Evolutionary conservation across 2,797 vertebrate genomes (phyloP), one percentile per base, ranked within the genome.

Genomic region (Aeoliscus strigatus): DNA sequence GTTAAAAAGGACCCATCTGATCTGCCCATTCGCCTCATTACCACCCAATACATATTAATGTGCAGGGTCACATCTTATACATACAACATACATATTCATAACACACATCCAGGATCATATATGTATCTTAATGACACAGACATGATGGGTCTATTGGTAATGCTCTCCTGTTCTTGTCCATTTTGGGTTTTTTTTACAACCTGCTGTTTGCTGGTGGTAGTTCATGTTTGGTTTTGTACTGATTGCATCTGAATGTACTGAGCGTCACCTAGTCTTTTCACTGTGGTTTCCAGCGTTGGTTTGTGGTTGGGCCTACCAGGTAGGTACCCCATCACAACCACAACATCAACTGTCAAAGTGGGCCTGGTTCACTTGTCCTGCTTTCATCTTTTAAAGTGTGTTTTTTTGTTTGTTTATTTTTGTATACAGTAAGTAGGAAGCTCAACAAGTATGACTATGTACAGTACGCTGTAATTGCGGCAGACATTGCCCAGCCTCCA

Each of bases 41-140:
- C 83, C 64, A 34, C 69, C 64, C 81, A 85, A 85, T 85, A 85
- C 83, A 85, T 85, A 85, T 85, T 85, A 84, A 85, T 84, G 81
- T 60, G 72, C 78, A 80, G 77, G 77, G 73, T 84, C 80, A 80
- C 70, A 54, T 80, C 68, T 80, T 83, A 82, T 84, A 84, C 80
- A 81, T 85, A 79, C 75, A 66, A 54, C 74, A 84, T 84, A 73
- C 83, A 85, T 84, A 85, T 84, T 82, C 83, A 85, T 84, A 78
- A 63, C 75, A 65, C 77, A 59, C 83, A 77, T 50, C 75, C 65
- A 24, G 72, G 61, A 66, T 51, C 66, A 66, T 79, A 76, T 80
- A 85, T 78, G 74, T 67, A 49, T 71, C 66, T 54, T 59, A 61
- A 73, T 77, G 68, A 61, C 66, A 64, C 0, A 9, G 54, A 55